phyloP scores from a whole-genome alignment of 2,797 vertebrate genomes.

The Girardinus metallicus region DNA sequence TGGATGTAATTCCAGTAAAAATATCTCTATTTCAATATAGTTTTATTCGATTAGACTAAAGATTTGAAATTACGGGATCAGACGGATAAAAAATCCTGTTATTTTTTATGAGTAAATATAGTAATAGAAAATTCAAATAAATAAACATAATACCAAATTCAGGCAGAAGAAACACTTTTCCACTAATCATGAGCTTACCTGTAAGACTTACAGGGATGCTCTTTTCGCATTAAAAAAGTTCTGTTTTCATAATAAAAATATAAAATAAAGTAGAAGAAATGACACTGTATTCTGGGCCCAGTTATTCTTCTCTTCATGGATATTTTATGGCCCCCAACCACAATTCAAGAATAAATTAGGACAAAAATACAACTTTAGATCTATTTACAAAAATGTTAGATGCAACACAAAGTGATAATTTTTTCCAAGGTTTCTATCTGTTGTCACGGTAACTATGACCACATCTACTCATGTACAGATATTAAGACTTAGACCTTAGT shows the following conservation, averaged over 20 bases:
- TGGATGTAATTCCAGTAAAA: background rate
- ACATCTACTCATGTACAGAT: background rate
- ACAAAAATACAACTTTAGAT: background rate
- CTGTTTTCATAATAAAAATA: background rate
- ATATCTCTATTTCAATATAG: background rate
- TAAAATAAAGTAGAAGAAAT: background rate
- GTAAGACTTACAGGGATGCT: background rate
- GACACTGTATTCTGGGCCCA: background rate
- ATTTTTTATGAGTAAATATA: background rate
- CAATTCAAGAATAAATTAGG: background rate
- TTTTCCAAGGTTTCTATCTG: no score
- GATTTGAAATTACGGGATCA: background rate
- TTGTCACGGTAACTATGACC: background rate
- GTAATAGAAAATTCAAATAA: background rate
- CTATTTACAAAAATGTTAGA: background rate
- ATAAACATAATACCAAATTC: background rate
- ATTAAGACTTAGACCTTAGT: no score
- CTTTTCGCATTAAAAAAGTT: background rate
- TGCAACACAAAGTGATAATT: no score
- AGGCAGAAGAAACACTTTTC: background rate
- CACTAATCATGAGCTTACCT: background rate
- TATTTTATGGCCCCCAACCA: background rate
- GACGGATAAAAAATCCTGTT: background rate
- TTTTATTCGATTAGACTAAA: background rate
- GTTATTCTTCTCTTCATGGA: background rate